Evolutionary conservation across 53 echinoderm and acorn worm genomes (phyloP), one percentile per base, ranked within the genome.

Genomic region (Astropecten irregularis): DNA sequence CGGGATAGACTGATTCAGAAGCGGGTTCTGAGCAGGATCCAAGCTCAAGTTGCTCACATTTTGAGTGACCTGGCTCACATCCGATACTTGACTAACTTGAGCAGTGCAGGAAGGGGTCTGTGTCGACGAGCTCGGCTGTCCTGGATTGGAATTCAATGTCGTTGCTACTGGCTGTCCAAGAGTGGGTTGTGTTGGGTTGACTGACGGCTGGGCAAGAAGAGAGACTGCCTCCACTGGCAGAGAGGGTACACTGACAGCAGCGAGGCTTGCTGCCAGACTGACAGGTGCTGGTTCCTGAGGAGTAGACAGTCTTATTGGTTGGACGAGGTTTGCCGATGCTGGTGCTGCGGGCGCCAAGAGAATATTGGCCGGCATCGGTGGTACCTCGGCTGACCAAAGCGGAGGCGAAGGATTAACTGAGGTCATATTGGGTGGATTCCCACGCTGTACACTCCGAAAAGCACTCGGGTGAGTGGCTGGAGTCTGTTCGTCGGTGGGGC

Each of bases 381-480:
- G 91, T 30, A 93, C 87, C 77, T 91, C 93, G 21, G 93, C 69
- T 21, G 93, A 89, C 96, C 96, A 96, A 4, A 96, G 82, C n/a
- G 96, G 96, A n/a, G 93, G 93, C 1, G 96, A 96, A 9, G 96
- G 96, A 40, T 91, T 96, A 22, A 96, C 89, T 23, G 89, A 83
- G 2, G 86, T 65, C 6, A 85, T n/a, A 65, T 47, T 56, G 38
- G 85, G 64, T 2, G 65, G 62, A 40, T 69, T 57, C 37, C 71
- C 68, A 25, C 89, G 89, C 23, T 89, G 85, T 47, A 85, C 86
- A 44, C 74, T 89, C 49, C 86, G 89, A 35, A 92, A 92, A 53
- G 92, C 92, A 89, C 92, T 92, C 19, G 86, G 68, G 48, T 92
- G 92, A 40, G 83, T 62, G 49, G 30, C 30, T 27, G 15, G 47